Evolutionary conservation across 2,797 vertebrate genomes (phyloP).

Genomic region (Enteromius anoplus): DNA sequence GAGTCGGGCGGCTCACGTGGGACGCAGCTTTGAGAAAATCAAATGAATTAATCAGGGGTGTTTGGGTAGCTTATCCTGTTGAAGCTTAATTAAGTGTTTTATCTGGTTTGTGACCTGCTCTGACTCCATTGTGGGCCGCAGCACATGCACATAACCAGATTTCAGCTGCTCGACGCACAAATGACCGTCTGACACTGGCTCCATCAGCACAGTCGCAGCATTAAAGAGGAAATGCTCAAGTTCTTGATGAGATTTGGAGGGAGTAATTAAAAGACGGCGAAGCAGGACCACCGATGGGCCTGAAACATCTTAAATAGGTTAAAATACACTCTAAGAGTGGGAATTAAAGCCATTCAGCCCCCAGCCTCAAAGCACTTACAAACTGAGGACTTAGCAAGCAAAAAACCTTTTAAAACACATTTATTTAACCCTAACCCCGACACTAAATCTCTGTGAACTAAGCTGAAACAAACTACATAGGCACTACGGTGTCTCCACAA

Average conservation of each 20-base stretch:
- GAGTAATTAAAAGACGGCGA: slow-evolving; percentile 40
- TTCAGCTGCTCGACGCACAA: slow-evolving; percentile 20
- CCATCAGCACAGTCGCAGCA: slow-evolving; percentile 43
- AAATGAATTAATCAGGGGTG: slow-evolving; percentile 42
- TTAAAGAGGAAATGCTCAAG: slow-evolving; percentile 26
- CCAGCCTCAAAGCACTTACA: slow-evolving; percentile 60
- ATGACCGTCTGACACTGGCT: slow-evolving; percentile 31
- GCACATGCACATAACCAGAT: slow-evolving; percentile 33
- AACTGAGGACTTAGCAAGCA: slow-evolving; percentile 55
- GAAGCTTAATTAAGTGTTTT: slow-evolving; percentile 40
- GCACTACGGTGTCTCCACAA: not conserved
- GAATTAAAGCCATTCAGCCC: slow-evolving; percentile 5
- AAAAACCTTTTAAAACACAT: slow-evolving; percentile 49
- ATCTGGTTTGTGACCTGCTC: slow-evolving; percentile 41
- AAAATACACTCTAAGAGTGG: not conserved
- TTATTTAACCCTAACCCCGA: not conserved
- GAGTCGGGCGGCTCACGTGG: not conserved
- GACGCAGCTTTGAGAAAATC: slow-evolving; percentile 22
- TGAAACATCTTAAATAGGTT: not conserved
- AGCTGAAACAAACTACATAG: not conserved
- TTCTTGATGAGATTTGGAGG: slow-evolving; percentile 44
- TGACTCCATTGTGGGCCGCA: slow-evolving; percentile 12
- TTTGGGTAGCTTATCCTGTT: slow-evolving; percentile 31
- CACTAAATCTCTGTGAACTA: slow-evolving; percentile 14
- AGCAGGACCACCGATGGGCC: slow-evolving; percentile 28